A percentile compares a stretch with the other conserved stretches of the same genome.
phyloP scores from a whole-genome alignment of 2,113 vertebrate genomes.

The Piaya cayana region DNA sequence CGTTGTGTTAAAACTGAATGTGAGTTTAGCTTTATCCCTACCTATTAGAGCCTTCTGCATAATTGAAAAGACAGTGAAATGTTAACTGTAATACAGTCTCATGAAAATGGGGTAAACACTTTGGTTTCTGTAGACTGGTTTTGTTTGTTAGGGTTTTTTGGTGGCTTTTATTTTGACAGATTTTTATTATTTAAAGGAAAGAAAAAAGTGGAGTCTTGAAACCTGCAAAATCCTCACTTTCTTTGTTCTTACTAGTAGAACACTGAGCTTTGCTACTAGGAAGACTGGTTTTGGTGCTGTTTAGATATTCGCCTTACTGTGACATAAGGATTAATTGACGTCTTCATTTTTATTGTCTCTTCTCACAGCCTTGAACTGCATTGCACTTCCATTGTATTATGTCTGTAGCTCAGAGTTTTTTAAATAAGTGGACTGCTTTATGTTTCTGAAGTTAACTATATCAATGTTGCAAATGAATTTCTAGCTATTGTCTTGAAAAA shows the following conservation, averaged over 20 bases:
- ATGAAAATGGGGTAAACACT: background rate
- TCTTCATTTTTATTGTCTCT: background rate
- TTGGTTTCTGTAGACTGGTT: background rate
- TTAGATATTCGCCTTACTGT: background rate
- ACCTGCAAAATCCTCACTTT: background rate
- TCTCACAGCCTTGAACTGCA: background rate
- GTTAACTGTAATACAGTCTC: background rate
- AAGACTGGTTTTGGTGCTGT: background rate
- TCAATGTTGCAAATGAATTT: background rate
- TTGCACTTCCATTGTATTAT: background rate
- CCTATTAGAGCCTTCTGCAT: background rate
- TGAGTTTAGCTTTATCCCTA: background rate
- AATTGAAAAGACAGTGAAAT: background rate
- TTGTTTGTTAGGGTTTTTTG: background rate
- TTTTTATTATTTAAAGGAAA: background rate
- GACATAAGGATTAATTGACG: background rate
- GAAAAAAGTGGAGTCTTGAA: background rate
- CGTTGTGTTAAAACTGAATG: background rate
- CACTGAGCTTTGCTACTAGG: background rate
- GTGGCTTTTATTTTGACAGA: background rate
- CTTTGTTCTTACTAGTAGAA: background rate
- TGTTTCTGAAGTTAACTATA: background rate
- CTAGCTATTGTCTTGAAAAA: background rate
- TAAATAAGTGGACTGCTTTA: background rate
- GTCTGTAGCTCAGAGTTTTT: constrained; percentile 15